These are phyloP conservation scores for Panzeria rudis DNA, from an alignment of 2,888 invertebrate species.

Conservation along the genomic window DNA sequence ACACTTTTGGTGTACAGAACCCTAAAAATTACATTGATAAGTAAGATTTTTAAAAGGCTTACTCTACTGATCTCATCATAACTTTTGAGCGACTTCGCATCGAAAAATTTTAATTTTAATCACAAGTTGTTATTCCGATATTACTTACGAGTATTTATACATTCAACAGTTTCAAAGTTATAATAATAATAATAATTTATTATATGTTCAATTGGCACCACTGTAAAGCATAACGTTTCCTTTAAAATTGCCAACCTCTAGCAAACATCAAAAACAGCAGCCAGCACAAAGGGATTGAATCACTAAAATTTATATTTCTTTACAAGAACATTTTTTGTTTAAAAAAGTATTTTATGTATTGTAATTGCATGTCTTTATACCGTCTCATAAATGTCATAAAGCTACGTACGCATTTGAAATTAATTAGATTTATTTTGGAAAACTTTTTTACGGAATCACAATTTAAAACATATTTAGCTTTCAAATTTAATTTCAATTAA, in stretches of 20 bases:
- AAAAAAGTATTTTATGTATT: constrained; percentile 23
- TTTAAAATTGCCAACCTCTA: neutral
- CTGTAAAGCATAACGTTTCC: neutral
- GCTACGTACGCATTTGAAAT: constrained; percentile 8
- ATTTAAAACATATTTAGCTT: constrained; percentile 2
- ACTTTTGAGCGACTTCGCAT: too few species aligned
- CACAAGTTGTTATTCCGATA: too few species aligned
- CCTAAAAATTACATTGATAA: too few species aligned
- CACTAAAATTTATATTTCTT: constrained; percentile 25
- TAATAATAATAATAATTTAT: too few species aligned
- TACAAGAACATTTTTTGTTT: neutral
- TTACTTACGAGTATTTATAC: too few species aligned
- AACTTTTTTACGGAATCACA: neutral
- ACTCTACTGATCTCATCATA: too few species aligned
- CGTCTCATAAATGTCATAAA: constrained; percentile 10
- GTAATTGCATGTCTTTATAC: neutral
- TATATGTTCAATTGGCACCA: neutral
- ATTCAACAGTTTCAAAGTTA: too few species aligned
- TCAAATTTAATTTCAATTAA: neutral
- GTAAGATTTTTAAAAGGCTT: too few species aligned
- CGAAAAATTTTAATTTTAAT: too few species aligned
- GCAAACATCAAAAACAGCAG: neutral
- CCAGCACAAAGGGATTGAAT: constrained; percentile 26
- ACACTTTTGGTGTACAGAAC: too few species aligned
- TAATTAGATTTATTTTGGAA: constrained; percentile 23